phyloP scores from a whole-genome alignment of 64 coral and sea anemone genomes.

The Montipora efflorescens region DNA sequence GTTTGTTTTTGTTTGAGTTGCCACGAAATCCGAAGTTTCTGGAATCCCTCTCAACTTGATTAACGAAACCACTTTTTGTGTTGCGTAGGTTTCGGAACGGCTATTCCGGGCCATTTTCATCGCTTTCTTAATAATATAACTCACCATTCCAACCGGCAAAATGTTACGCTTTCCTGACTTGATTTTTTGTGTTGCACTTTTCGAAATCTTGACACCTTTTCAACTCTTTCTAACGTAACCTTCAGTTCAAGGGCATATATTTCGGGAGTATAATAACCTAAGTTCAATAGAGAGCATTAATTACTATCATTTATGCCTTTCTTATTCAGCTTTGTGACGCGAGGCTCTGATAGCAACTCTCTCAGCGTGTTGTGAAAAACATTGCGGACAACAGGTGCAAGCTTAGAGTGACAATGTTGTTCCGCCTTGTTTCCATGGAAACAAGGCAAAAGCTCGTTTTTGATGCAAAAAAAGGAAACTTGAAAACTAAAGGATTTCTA shows the following conservation, averaged over 20 bases:
- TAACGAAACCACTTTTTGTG: constrained; percentile 16
- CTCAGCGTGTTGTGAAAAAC: constrained; percentile 25
- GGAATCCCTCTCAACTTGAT: not conserved
- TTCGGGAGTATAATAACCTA: not conserved
- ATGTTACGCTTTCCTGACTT: not conserved
- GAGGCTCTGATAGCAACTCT: not conserved
- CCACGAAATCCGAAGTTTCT: constrained; percentile 16
- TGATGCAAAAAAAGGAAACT: not conserved
- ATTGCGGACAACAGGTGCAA: constrained; percentile 17
- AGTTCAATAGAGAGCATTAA: constrained; percentile 6
- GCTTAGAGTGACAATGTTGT: not conserved
- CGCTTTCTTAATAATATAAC: not conserved
- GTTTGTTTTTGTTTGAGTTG: constrained; percentile 25
- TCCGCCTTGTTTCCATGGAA: constrained; percentile 9
- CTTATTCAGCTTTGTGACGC: constrained; percentile 21
- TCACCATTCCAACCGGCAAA: not conserved
- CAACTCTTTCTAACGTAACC: not conserved
- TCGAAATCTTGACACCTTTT: not conserved
- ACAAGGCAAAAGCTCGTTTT: not conserved
- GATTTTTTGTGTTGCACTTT: not conserved
- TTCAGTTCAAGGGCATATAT: not conserved
- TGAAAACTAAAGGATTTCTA: not conserved
- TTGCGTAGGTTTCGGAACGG: not conserved
- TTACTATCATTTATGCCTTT: not conserved
- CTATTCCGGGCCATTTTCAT: not conserved